A percentile compares a stretch with the other conserved stretches of the same genome.
Evolutionary conservation across 2,797 vertebrate genomes (phyloP).

Genomic region (Enoplosus armatus): DNA sequence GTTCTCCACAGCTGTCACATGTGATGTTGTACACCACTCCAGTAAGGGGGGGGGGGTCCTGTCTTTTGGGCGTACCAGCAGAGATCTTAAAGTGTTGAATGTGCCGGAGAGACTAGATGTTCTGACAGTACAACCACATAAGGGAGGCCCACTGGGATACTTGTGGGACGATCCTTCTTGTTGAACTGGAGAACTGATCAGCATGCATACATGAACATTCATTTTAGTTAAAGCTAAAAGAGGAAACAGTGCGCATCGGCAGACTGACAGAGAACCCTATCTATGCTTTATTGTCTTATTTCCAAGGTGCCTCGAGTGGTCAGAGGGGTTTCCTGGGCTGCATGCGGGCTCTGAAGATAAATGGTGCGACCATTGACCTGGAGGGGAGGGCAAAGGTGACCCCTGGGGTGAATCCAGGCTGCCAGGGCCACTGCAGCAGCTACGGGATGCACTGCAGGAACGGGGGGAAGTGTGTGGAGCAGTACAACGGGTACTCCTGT

Average conservation of each 20-base stretch:
- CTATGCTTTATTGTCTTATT: not conserved
- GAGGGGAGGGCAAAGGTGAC: conserved; percentile 91
- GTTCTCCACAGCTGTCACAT: not conserved
- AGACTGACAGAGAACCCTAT: no score
- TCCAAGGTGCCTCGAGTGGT: conserved; percentile 92
- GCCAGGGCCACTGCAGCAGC: conserved; percentile 95
- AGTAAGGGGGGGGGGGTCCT: not conserved
- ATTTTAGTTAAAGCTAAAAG: no score
- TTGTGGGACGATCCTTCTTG: no score
- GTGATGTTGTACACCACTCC: not conserved
- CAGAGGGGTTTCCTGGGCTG: conserved; percentile 96
- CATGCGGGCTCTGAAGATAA: conserved; percentile 93
- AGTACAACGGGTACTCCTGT: conserved; percentile 94
- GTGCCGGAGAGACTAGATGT: no score
- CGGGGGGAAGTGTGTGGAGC: conserved; percentile 93
- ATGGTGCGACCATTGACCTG: conserved; percentile 92
- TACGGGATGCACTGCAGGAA: conserved; percentile 93
- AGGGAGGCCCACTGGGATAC: no score
- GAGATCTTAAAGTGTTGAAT: no score
- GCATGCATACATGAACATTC: no score
- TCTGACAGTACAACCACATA: no score
- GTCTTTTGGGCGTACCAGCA: no score
- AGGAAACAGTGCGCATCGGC: no score
- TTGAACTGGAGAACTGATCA: no score
- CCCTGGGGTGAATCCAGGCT: conserved; percentile 92